A percentile compares a stretch with the other conserved stretches of the same genome.
Evolutionary conservation across 2,888 invertebrate species (phyloP).

Genomic region (Gymnocheta viridis): DNA sequence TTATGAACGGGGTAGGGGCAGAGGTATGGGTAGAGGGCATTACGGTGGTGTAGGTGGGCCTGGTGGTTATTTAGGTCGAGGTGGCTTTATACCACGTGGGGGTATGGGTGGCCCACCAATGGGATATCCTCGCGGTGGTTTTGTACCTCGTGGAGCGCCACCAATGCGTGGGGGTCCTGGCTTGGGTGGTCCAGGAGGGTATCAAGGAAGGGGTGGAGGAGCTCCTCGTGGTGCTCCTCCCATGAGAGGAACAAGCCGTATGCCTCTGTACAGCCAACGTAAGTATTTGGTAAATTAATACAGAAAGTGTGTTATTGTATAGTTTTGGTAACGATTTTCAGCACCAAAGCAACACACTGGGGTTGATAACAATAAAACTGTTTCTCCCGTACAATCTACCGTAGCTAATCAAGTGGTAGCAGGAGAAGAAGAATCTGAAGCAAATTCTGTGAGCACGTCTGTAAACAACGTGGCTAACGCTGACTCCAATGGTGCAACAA

Average conservation of each 20-base stretch:
- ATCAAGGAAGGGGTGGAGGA: slow-evolving; percentile 78
- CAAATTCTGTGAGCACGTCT: slow-evolving; percentile 63
- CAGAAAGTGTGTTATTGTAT: not conserved
- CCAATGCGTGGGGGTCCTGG: slow-evolving; percentile 79
- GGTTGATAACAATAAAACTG: slow-evolving; percentile 80
- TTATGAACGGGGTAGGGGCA: slow-evolving; percentile 80
- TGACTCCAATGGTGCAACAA: slow-evolving; percentile 58
- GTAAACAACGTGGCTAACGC: slow-evolving; percentile 66
- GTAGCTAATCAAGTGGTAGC: slow-evolving; percentile 69
- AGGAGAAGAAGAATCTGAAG: slow-evolving; percentile 66
- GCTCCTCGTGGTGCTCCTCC: slow-evolving; percentile 79
- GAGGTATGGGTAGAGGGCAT: slow-evolving; percentile 81
- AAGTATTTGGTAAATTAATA: slow-evolving; percentile 72
- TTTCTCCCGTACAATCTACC: slow-evolving; percentile 78
- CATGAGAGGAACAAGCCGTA: slow-evolving; percentile 78
- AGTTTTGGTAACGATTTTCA: slow-evolving; percentile 52
- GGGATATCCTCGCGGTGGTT: slow-evolving; percentile 79
- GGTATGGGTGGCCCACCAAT: slow-evolving; percentile 78
- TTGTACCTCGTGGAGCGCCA: slow-evolving; percentile 78
- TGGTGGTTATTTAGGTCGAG: slow-evolving; percentile 76
- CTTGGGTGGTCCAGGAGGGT: slow-evolving; percentile 78
- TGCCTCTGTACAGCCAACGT: slow-evolving; percentile 81
- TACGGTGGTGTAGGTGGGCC: slow-evolving; percentile 78
- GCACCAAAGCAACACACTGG: slow-evolving; percentile 80
- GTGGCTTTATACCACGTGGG: slow-evolving; percentile 78